These are phyloP conservation scores for Cyphomyrus plagiostoma DNA, from an alignment of 2,113 vertebrate species.

Conservation along the genomic window DNA sequence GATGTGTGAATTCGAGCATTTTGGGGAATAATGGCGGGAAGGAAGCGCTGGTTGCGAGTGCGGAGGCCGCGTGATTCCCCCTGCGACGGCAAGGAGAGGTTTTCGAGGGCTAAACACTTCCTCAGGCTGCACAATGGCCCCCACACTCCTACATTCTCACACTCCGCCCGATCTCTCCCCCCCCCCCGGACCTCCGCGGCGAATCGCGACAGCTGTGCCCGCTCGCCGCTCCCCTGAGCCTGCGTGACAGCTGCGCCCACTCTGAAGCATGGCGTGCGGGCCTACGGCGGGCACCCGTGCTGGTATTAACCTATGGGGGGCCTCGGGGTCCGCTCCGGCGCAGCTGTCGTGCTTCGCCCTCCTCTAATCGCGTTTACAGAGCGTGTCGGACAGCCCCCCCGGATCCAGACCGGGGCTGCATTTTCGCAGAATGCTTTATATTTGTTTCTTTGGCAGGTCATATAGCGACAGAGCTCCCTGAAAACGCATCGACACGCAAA, in stretches of 20 bases:
- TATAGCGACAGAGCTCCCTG: not conserved
- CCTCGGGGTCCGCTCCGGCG: conserved; percentile 44
- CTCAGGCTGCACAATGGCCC: conserved; percentile 37
- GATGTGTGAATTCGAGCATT: conserved; percentile 59
- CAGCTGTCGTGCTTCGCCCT: conserved; percentile 55
- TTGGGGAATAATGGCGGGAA: conserved; percentile 45
- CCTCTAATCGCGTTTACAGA: conserved; percentile 47
- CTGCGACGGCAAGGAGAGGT: conserved; percentile 31
- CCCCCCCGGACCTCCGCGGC: not conserved
- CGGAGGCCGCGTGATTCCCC: conserved; percentile 51
- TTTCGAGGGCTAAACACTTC: conserved; percentile 48
- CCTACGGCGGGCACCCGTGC: conserved; percentile 49
- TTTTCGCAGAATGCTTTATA: not conserved
- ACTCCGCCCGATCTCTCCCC: not conserved
- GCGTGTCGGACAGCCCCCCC: conserved; percentile 21
- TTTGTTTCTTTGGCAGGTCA: not conserved
- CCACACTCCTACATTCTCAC: not conserved
- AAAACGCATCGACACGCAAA: not conserved
- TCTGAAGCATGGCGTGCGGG: conserved; percentile 48
- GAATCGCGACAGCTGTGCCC: conserved; percentile 48
- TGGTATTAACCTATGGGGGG: conserved; percentile 56
- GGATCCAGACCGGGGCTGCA: not conserved
- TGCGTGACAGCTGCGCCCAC: conserved; percentile 58
- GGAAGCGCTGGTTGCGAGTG: conserved; percentile 51
- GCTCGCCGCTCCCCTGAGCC: conserved; percentile 15